Evolutionary conservation across 2,113 vertebrate genomes (phyloP).

Genomic region (Machaerirhynchus nigripectus): DNA sequence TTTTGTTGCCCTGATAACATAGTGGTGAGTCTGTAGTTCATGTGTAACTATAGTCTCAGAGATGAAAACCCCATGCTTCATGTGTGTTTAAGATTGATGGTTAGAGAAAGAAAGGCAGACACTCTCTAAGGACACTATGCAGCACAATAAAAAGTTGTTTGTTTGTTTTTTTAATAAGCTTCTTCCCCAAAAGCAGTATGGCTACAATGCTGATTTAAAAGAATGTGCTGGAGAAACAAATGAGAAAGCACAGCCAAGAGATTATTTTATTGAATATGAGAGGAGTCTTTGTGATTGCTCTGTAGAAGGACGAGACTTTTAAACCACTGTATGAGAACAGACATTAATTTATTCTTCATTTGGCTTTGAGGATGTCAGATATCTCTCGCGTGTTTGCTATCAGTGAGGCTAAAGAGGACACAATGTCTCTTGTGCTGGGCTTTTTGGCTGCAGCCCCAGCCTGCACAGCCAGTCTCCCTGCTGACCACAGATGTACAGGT

Average conservation of each 20-base stretch:
- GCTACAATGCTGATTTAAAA: not conserved
- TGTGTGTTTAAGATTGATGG: not conserved
- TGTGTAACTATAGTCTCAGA: not conserved
- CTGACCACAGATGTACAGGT: not conserved
- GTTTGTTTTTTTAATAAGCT: not conserved
- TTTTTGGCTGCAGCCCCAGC: not conserved
- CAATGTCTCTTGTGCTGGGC: not conserved
- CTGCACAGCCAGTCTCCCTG: not conserved
- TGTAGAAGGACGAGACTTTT: not conserved
- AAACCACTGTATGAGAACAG: not conserved
- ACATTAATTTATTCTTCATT: not conserved
- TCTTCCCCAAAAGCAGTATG: not conserved
- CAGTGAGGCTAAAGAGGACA: not conserved
- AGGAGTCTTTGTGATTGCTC: not conserved
- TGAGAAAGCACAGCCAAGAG: not conserved
- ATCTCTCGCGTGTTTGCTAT: not conserved
- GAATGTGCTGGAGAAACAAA: not conserved
- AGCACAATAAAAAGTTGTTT: not conserved
- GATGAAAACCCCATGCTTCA: not conserved
- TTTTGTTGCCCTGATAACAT: not conserved
- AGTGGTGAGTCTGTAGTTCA: not conserved
- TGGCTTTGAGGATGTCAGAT: not conserved
- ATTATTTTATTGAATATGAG: not conserved
- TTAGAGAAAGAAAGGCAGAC: not conserved
- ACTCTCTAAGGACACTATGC: not conserved